phyloP scores from a whole-genome alignment of 2,888 invertebrate genomes.

The Fissipunctia ypsillon region DNA sequence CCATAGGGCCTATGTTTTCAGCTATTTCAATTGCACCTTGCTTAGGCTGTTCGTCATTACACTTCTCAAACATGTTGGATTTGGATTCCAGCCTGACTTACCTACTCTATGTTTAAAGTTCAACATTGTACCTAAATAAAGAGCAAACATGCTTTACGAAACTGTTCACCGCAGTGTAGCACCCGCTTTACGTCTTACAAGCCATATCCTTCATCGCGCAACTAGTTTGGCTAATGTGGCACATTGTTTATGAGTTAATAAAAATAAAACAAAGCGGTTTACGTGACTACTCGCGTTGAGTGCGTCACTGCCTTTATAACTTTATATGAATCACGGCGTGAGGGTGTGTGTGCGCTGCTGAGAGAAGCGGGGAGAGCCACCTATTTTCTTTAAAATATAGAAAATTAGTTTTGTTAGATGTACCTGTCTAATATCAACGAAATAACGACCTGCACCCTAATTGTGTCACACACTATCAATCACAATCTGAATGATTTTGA shows the following conservation, averaged over 20 bases:
- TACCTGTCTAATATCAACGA: too few relatives aligned
- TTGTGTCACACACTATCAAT: too few relatives aligned
- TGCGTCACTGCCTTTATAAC: constrained; percentile 62
- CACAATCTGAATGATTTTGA: too few relatives aligned
- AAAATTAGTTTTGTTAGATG: too few relatives aligned
- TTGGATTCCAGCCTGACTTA: not conserved
- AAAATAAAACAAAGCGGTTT: constrained; percentile 64
- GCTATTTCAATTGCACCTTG: too few relatives aligned
- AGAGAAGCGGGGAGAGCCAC: constrained; percentile 34
- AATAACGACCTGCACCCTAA: too few relatives aligned
- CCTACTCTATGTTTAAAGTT: too few relatives aligned
- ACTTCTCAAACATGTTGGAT: not conserved
- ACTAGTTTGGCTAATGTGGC: constrained; percentile 43
- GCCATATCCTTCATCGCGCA: constrained; percentile 22
- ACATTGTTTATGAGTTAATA: constrained; percentile 61
- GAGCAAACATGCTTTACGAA: too few relatives aligned
- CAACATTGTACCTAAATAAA: too few relatives aligned
- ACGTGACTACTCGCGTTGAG: constrained; percentile 58
- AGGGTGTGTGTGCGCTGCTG: constrained; percentile 15
- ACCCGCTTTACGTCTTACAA: not conserved
- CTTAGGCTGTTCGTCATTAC: not conserved
- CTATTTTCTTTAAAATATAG: not conserved
- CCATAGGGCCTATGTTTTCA: too few relatives aligned
- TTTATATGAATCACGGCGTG: constrained; percentile 62
- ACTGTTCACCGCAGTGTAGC: not conserved